Percentiles rank a stretch among this genome's conserved stretches.
Conservation (phyloP, 1,140 invertebrate species). For the Aphis craccivora region DNA sequence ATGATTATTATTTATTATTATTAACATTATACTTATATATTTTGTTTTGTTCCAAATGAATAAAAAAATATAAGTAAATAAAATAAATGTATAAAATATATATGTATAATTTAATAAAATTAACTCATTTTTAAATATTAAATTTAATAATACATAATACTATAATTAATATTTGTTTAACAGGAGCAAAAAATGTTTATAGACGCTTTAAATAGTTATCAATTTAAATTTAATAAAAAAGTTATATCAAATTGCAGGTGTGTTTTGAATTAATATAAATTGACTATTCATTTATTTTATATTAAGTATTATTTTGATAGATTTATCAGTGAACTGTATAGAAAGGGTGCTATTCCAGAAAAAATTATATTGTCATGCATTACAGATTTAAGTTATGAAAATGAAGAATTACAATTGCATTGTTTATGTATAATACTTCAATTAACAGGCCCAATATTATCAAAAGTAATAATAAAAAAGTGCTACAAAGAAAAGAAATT, state of each 20-base stretch:
- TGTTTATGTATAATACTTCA: slow-evolving; percentile 28
- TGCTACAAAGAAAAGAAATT: not conserved
- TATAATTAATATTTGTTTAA: not conserved
- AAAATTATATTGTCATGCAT: not conserved
- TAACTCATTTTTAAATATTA: not conserved
- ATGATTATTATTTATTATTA: not conserved
- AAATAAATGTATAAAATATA: too few species aligned
- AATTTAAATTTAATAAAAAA: not conserved
- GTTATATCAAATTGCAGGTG: not conserved
- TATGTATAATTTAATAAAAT: not conserved
- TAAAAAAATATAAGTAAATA: too few species aligned
- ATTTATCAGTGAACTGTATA: slow-evolving; percentile 7
- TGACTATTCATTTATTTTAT: not conserved
- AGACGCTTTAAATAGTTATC: not conserved
- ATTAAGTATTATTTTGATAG: not conserved
- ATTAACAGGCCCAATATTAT: not conserved
- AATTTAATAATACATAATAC: not conserved
- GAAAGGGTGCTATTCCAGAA: not conserved
- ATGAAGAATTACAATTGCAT: not conserved
- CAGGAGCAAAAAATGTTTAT: not conserved
- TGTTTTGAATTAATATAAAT: not conserved
- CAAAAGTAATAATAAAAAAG: slow-evolving; percentile 11
- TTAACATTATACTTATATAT: not conserved
- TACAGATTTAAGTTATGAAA: not conserved
- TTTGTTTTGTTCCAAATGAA: not conserved